Base-by-base conservation (phyloP, 2,797 vertebrate genomes). In the Emys orbicularis region DNA sequence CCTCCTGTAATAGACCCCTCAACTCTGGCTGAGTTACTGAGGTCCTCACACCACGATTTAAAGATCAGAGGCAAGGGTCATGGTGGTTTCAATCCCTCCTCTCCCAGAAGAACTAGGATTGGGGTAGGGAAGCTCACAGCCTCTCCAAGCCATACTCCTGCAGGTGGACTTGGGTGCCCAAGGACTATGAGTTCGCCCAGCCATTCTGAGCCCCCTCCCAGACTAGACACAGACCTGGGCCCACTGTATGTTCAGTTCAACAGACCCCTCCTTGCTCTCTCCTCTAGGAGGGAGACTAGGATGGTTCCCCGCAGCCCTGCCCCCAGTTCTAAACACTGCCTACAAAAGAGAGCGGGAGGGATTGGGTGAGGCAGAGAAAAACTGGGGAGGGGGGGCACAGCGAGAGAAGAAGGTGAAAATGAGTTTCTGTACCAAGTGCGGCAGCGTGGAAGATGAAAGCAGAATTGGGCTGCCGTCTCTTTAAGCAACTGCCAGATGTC, bases 401-500 rank as follows among this genome's bases (percentile, higher is more conserved):
- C 10, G 76, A 76, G 47, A 83, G 56, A 86, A 91, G 87, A 47
- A 87, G 57, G 65, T 89, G 72, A 72, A 93, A 88, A 85, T 5
- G 6, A 68, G 27, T n/a, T 49, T 85, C 56, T 85, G 61, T 77
- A 57, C 79, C 76, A 34, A 85, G 82, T 65, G 79, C 5, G 16
- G 65, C 65, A 23, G 27, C 44, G 37, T 79, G 93, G 86, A 87
- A 96, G 91, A 92, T 92, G 88, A 92, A 96, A 96, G 87, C 88
- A 31, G 4, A 87, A 15, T 53, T 85, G 84, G 86, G 92, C 82
- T 25, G 52, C 94, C 97, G 97, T 94, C 95, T 96, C 97, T 97
- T 98, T 97, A 98, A 97, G 97, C 92, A 93, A 96, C 94, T 97
- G 93, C 97, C 97, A 97, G 97, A 97, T 97, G 97, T 96, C 97